A percentile compares a stretch with the other conserved stretches of the same genome.
phyloP scores from a whole-genome alignment of 2,113 vertebrate species.

The Cyphomyrus discorhynchus region DNA sequence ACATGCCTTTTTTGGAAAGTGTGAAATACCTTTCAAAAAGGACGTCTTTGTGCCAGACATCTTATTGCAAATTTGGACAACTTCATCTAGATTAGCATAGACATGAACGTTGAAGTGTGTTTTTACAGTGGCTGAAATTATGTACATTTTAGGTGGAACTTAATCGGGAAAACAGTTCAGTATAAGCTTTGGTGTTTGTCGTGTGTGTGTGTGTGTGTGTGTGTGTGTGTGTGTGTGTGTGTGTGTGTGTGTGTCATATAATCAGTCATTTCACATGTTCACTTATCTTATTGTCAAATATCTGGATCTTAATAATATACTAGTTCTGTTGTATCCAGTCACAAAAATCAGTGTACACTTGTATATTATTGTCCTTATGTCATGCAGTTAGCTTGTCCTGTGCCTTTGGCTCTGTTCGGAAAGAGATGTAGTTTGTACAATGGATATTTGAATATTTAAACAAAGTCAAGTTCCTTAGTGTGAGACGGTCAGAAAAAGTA shows the following conservation, averaged over 20 bases:
- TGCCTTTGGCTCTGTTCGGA: neutral
- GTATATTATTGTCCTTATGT: neutral
- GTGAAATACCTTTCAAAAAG: neutral
- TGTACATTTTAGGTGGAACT: neutral
- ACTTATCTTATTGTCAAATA: neutral
- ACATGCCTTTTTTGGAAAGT: neutral
- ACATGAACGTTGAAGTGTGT: neutral
- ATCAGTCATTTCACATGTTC: neutral
- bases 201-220: too few relatives aligned
- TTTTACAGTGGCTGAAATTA: neutral
- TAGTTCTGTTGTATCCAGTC: neutral
- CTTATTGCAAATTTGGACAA: neutral
- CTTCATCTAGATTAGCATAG: neutral
- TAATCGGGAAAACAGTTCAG: neutral
- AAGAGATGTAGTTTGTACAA: neutral
- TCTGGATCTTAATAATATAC: neutral
- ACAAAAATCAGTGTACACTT: neutral
- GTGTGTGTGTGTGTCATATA: too few relatives aligned
- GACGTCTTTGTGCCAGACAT: neutral
- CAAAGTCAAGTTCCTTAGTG: neutral
- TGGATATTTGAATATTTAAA: neutral
- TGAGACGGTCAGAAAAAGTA: neutral
- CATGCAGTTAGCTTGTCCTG: neutral
- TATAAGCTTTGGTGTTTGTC: neutral
- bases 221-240: too few relatives aligned